Evolutionary conservation across 2,113 vertebrate genomes (phyloP), one percentile per base, ranked within the genome.

Genomic region (Sinocyclocheilus anophthalmus): DNA sequence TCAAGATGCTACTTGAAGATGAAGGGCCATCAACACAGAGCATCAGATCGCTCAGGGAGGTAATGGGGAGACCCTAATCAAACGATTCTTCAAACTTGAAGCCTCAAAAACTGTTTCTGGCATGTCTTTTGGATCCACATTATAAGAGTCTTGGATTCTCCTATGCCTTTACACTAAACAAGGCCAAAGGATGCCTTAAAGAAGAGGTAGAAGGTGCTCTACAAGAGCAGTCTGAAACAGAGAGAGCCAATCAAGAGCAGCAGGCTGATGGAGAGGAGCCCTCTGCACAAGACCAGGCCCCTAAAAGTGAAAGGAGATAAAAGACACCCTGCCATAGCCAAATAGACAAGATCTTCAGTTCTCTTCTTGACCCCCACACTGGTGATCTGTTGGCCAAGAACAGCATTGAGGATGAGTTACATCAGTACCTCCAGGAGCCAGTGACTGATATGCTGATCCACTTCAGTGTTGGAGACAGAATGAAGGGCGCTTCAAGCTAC

Each of bases 41-140:
- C 57, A 59, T 59, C 57, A 22, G 75, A 77, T 84, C 63, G 0
- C 22, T 87, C 22, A 50, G 61, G 14, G 26, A 77, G 48, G 61
- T 42, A 22, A 78, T 70, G 61, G 76, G 11, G 59, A 84, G 59
- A 59, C 14, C 61, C 24, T 87, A 10, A 78, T 20, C 26, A 87
- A 70, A 57, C 59, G 33, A 7, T 87, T 79, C 48, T 12, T 33
- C 4, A 84, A 83, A 70, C 8, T 76, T 26, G 80, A 83, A n/a
- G 30, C 69, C 24, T 14, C 69, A 14, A 63, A 45, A 45, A 42
- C 4, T 70, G 39, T 63, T 85, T 24, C 39, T 79, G 14, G 83
- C 69, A 10, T 85, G 59, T 63, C 30, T 67, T 39, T 61, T 85
- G 10, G 83, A 76, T 57, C 69, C 69, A 7, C 33, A 24, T 22